These are phyloP conservation scores for Ectropis crepuscularia DNA, from an alignment of 2,888 invertebrate species.

Conservation along the genomic window DNA sequence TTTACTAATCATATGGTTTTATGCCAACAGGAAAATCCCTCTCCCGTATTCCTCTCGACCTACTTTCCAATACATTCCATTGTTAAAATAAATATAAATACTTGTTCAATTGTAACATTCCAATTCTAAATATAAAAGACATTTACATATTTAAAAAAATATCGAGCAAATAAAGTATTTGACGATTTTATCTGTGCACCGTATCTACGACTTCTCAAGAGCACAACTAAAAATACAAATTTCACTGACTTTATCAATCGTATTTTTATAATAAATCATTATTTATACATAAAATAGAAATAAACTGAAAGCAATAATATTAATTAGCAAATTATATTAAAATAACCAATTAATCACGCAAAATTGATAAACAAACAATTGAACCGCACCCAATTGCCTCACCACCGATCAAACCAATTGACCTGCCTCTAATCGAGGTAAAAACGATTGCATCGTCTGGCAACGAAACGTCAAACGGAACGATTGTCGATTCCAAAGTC, in stretches of 20 bases:
- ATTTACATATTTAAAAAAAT: constrained; percentile 9
- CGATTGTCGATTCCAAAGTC: no score
- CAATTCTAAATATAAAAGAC: constrained; percentile 27
- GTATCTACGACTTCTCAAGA: constrained; percentile 20
- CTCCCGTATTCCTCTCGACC: constrained; percentile 16
- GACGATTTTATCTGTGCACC: constrained; percentile 9
- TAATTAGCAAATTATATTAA: not conserved
- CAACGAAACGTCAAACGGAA: no score
- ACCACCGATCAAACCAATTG: not conserved
- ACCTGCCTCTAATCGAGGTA: not conserved
- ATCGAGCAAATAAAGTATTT: not conserved
- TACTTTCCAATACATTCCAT: constrained; percentile 28
- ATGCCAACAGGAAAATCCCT: constrained; percentile 14
- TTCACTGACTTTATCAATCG: not conserved
- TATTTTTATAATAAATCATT: constrained; percentile 2
- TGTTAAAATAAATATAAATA: constrained; percentile 21
- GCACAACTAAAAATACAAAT: constrained; percentile 11
- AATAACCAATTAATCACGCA: not conserved
- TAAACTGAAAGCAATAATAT: constrained; percentile 14
- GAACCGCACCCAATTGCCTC: not conserved
- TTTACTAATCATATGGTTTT: constrained; percentile 1
- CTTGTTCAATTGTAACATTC: constrained; percentile 35
- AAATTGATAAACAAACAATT: not conserved
- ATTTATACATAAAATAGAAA: not conserved
- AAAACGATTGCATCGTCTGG: not conserved